Evolutionary conservation across 2,888 invertebrate species (phyloP), one percentile per base, ranked within the genome.

Genomic region (Dryobota labecula): DNA sequence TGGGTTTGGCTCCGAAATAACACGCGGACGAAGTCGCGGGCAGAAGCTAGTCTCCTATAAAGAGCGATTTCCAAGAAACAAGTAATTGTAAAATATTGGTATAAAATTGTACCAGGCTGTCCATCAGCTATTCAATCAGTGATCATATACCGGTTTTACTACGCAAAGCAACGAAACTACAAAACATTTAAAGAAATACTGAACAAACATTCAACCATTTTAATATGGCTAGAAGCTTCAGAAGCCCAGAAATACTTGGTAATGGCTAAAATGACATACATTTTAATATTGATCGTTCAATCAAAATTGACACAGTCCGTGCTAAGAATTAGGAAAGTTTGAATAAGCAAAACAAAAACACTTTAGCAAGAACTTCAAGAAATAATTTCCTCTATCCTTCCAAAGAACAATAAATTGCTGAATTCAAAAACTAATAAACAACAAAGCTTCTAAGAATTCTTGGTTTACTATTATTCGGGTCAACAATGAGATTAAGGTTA

Each of bases 401-500:
- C 11, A 58, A 54, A 58, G 20, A 63, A 54, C 58, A 79, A 79
- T 43, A 60, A 63, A 61, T 73, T 47, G 33, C 27, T 47, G 45
- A 47, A 53, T 56, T 72, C 68, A 65, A 72, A 79, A 71, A 72
- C 56, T 56, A 79, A 83, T 73, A 82, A 82, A 72, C 61, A 83
- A 78, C 73, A 56, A 57, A 33, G n/a, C 41, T 69, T 62, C 73
- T 53, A n/a, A 67, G 30, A 75, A 73, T 73, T 66, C 43, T 41
- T 63, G 47, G 49, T 73, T 63, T 49, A 24, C 5, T 69, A 53
- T 56, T 71, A 90, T 89, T 87, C 79, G 76, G 90, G 89, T 90
- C 90, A 89, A 83, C 85, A 84, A 62, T 85, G 75, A 88, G 84
- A 90, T 90, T 89, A 89, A 88, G 90, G 89, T 82, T 88, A 89